Evolutionary conservation across 53 echinoderm and acorn worm genomes (phyloP), one percentile per base, ranked within the genome.

Genomic region (Echinometra lucunter): DNA sequence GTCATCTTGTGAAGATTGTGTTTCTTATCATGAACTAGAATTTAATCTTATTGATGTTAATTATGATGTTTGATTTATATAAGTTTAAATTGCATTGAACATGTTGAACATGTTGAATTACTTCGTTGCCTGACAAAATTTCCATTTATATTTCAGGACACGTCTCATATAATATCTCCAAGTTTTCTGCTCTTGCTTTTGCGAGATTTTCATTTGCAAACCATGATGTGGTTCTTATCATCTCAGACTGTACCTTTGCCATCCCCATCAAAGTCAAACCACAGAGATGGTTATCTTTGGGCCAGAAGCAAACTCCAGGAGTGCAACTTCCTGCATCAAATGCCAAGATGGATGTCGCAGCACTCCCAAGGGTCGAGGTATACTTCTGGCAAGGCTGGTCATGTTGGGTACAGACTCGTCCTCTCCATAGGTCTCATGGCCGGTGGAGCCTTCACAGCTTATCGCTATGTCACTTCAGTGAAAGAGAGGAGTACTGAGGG

Each of bases 371-470:
- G 85, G 45, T 85, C 85, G 16, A 45, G 85, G n/a, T 85, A 17
- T 27, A 53, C 45, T 49, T 85, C 45, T 45, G 49, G 85, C 2
- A 85, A 27, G 9, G 16, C 45, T 27, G 47, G 47, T n/a, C 53
- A 53, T 53, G 37, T 23, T 13, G 63, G 91, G 12, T 70, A 40
- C 30, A 44, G 47, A 67, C 30, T 69, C 6, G 7, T 40, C 45
- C 45, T 91, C 37, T 58, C 91, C 9, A 16, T 70, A 30, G 70
- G 91, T 21, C 67, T 91, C 4, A 44, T 91, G 17, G 69, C 91
- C 21, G 91, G 91, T 45, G 91, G 91, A 69, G 30, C 45, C 70
- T 37, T 44, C 23, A 63, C 91, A 60, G 42, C 69, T 30, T 91
- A 67, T 30, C 40, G 30, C 25, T 70, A 67, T 44, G 13, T 66